Conservation (phyloP, 2,888 invertebrate genomes). For the Parnassius mnemosyne region DNA sequence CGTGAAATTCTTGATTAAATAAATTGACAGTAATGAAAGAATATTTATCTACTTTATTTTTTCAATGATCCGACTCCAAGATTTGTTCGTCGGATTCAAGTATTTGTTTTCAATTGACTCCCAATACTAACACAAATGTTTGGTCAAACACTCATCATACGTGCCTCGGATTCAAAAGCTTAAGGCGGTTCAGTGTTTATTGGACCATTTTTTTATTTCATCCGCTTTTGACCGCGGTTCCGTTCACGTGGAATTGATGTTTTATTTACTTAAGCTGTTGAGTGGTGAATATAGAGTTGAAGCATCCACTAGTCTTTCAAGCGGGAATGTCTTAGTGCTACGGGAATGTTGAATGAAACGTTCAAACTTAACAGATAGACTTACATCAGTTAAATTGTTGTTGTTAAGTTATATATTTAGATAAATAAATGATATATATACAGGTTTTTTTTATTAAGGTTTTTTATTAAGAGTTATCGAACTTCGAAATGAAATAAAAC, state of each 20-base stretch:
- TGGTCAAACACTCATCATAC: slow-evolving; percentile 23
- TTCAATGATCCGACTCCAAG: slow-evolving; percentile 21
- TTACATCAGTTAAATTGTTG: too few species aligned
- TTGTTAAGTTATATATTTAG: too few species aligned
- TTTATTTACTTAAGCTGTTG: slow-evolving; percentile 11
- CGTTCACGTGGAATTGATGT: slow-evolving; percentile 4
- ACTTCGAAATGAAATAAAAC: too few species aligned
- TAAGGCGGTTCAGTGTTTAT: slow-evolving; percentile 16
- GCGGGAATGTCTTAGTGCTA: too few species aligned
- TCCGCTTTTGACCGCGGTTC: slow-evolving; percentile 2
- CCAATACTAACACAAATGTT: slow-evolving; percentile 25
- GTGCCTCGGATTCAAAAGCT: slow-evolving; percentile 16
- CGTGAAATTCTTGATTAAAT: slow-evolving; percentile 16
- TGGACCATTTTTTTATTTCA: slow-evolving; percentile 6
- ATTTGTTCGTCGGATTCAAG: slow-evolving; percentile 10
- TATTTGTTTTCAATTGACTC: slow-evolving; percentile 28
- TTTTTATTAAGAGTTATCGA: too few species aligned
- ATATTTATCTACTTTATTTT: slow-evolving; percentile 26
- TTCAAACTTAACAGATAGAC: too few species aligned
- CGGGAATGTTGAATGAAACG: too few species aligned
- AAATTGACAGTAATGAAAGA: slow-evolving; percentile 22
- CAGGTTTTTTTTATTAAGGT: too few species aligned
- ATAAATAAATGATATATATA: too few species aligned
- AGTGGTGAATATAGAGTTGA: background rate
- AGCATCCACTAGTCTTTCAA: background rate